Base-by-base conservation (phyloP, 2,113 vertebrate genomes). In the Hymenochirus boettgeri region DNA sequence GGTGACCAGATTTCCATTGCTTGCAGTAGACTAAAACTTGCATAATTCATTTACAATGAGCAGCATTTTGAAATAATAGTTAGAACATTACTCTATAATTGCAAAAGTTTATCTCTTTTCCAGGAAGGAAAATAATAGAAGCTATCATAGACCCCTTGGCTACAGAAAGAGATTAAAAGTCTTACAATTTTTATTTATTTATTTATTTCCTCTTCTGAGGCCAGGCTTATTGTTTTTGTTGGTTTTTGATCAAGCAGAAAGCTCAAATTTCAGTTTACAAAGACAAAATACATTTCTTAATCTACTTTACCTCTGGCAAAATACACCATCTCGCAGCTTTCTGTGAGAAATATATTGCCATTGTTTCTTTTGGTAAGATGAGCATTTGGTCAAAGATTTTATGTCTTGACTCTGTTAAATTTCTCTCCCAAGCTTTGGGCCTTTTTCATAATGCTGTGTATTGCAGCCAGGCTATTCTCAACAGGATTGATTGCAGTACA, bases 191-290 rank as follows among this genome's bases (percentile, higher is more conserved):
- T n/a, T n/a, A n/a, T n/a, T n/a, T n/a, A n/a, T n/a, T n/a, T n/a
- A 61, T 50, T n/a, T 9, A 10, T 10, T 21, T 23, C 5, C 23
- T 61, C 23, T 33, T 33, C 5, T 23, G 5, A n/a, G 26, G 25
- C 52, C 12, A 27, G 26, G 8, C 52, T 18, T 31, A 54, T 54
- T 54, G 29, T 60, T n/a, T n/a, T 47, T 7, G 31, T 21, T 33
- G 46, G 24, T 50, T 61, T 45, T 50, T 61, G 59, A 61, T 61
- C 46, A 61, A 50, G 45, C 45, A 50, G 18, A 61, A 27, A 11
- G 9, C 26, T 33, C 25, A 58, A 45, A 61, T 33, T 11, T 33
- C 9, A n/a, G 26, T 61, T 48, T 50, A 23, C 45, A 23, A 39
- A 50, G 45, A 33, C 19, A 23, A 21, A 22, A 50, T 21, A 48